Base-by-base conservation (phyloP, 2,888 invertebrate genomes). In the Cosmia trapezina region DNA sequence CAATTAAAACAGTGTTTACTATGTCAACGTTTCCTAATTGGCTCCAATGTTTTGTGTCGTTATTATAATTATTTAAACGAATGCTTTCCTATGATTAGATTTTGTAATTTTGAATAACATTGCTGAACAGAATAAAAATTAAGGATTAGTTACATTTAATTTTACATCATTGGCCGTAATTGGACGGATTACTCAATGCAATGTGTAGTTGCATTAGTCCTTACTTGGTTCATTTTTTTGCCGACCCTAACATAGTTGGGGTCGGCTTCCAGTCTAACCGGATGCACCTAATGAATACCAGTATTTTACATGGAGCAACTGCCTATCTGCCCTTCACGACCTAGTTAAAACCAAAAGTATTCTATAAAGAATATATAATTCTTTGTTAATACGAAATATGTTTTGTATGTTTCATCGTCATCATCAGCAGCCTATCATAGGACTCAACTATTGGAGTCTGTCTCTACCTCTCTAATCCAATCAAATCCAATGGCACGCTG, bases 161-260 rank as follows among this genome's bases (percentile, higher is more conserved):
- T 28, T 45, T 19, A 28, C 12, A 28, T 4, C 4, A 37, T 28
- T 47, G 4, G 28, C 28, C 28, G 28, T 28, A 28, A 14, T 49
- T 19, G 22, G 14, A 64, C 22, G 19, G 19, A 69, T 66, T 41
- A 69, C 7, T 66, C 28, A 41, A 51, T 49, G 14, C 66, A 28
- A 41, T 41, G 1, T 51, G 7, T n/a, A 28, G 41, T 51, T 49
- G 14, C 68, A 68, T 49, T 28, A 65, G 45, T 28, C 61, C 17
- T 12, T 14, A 53, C 53, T 53, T 22, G 22, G n/a, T 51, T 11
- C 0, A 1, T 51, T 51, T 51, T 51, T 22, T 51, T n/a, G n/a
- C n/a, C n/a, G n/a, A 4, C 11, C 11, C 49, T 4, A n/a, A 51
- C n/a, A 51, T 51, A 51, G 0, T 51, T 51, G 51, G n/a, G 12